phyloP scores from a whole-genome alignment of 2,797 vertebrate genomes.

The Neomorphus geoffroyi region DNA sequence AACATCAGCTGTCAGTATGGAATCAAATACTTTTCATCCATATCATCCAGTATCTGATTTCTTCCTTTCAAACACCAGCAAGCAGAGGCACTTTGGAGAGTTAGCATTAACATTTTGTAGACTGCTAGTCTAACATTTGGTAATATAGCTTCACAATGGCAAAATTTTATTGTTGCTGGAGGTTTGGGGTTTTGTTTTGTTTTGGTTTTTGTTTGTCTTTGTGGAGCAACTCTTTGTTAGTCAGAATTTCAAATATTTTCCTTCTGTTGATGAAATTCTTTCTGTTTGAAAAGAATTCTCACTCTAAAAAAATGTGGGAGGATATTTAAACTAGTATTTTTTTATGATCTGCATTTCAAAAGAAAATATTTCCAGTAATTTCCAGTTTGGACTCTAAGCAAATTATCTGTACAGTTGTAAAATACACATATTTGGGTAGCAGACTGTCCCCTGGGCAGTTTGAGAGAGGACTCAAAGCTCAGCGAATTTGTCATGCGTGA shows the following conservation, averaged over 20 bases:
- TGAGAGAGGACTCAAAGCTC: not conserved
- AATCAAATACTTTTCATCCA: not conserved
- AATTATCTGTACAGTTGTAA: not conserved
- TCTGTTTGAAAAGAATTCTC: not conserved
- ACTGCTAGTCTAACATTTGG: not conserved
- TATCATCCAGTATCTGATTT: not conserved
- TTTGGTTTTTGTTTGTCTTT: no score
- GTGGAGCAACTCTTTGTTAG: not conserved
- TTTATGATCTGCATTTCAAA: not conserved
- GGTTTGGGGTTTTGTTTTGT: not conserved
- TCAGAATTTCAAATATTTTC: not conserved
- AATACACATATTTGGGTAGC: not conserved
- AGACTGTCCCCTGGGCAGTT: not conserved
- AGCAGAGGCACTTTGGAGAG: not conserved
- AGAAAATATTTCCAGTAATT: not conserved
- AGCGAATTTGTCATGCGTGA: not conserved
- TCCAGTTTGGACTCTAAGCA: not conserved
- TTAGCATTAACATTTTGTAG: not conserved
- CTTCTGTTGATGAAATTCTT: not conserved
- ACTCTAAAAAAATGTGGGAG: not conserved
- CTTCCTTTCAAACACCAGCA: not conserved
- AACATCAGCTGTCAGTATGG: not conserved
- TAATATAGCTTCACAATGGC: not conserved
- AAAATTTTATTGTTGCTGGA: not conserved
- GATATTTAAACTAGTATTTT: not conserved